Evolutionary conservation across 2,888 invertebrate species (phyloP).

Genomic region (Crepidodera aurea): DNA sequence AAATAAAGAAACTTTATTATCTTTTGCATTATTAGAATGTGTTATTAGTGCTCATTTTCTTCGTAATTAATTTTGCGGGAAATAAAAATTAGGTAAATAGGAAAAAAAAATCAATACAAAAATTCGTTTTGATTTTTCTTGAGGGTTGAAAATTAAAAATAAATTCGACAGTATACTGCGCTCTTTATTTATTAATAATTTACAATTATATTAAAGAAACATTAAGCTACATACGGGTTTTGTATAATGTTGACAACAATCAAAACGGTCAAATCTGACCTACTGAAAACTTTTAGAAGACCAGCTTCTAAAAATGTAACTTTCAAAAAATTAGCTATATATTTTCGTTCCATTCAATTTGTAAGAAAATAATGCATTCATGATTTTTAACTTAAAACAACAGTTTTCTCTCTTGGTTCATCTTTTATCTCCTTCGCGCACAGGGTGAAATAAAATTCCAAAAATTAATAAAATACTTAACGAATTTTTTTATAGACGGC

Average conservation of each 20-base stretch:
- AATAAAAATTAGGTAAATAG: no score
- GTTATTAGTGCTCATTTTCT: no score
- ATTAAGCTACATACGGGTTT: constrained; percentile 19
- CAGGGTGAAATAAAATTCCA: neutral
- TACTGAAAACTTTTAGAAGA: constrained; percentile 20
- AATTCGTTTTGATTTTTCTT: no score
- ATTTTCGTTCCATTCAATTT: constrained; percentile 5
- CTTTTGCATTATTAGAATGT: no score
- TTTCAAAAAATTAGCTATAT: constrained; percentile 14
- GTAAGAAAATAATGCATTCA: constrained; percentile 1
- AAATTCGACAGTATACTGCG: constrained; percentile 8
- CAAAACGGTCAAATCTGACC: constrained; percentile 14
- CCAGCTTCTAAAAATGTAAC: constrained; percentile 11
- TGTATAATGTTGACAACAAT: constrained; percentile 15
- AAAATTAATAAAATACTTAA: no score
- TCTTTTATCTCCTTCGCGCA: neutral
- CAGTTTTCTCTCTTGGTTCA: neutral
- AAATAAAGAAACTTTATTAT: no score
- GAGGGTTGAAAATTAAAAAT: no score
- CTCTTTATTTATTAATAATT: constrained; percentile 22
- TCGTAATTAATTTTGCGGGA: no score
- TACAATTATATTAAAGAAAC: constrained; percentile 20
- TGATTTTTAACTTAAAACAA: neutral
- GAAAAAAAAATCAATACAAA: no score
- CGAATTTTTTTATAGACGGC: no score